Evolutionary conservation across 2,113 vertebrate species (phyloP).

Genomic region (Cavia porcellus): DNA sequence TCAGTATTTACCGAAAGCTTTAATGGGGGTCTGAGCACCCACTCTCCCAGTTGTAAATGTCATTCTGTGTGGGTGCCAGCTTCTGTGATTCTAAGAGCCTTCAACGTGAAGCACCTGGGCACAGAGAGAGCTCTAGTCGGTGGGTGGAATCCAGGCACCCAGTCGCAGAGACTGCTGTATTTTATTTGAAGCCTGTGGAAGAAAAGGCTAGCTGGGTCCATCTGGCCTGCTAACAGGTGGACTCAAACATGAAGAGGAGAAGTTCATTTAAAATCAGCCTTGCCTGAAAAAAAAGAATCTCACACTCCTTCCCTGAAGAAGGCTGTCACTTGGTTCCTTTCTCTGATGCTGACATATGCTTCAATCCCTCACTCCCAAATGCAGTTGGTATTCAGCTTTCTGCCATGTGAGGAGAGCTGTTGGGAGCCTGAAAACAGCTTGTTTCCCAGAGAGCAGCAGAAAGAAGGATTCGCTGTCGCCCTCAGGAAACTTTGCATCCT

Average conservation of each 20-base stretch:
- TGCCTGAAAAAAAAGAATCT: neutral
- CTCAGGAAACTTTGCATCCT: neutral
- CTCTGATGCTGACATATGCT: conserved; percentile 68
- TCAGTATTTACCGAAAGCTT: neutral
- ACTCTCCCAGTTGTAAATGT: neutral
- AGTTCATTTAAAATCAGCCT: conserved; percentile 56
- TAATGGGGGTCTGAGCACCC: neutral
- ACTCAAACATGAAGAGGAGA: conserved; percentile 53
- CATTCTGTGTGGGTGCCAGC: conserved; percentile 10
- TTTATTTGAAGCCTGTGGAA: conserved; percentile 64
- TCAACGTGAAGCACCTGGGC: conserved; percentile 20
- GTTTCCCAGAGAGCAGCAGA: neutral
- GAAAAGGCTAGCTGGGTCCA: conserved; percentile 77
- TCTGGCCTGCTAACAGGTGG: conserved; percentile 74
- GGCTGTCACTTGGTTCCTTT: conserved; percentile 57
- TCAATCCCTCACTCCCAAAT: neutral
- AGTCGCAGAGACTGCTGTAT: neutral
- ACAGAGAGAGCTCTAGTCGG: neutral
- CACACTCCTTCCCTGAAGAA: conserved; percentile 16
- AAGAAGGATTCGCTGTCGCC: neutral
- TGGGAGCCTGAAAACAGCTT: neutral
- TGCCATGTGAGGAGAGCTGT: conserved; percentile 20
- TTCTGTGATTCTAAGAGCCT: neutral
- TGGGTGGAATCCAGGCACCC: conserved; percentile 43
- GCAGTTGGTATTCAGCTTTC: conserved; percentile 17